These are phyloP conservation scores for Daktulosphaira vitifoliae DNA, from an alignment of 1,140 invertebrate species.

Conservation along the genomic window DNA sequence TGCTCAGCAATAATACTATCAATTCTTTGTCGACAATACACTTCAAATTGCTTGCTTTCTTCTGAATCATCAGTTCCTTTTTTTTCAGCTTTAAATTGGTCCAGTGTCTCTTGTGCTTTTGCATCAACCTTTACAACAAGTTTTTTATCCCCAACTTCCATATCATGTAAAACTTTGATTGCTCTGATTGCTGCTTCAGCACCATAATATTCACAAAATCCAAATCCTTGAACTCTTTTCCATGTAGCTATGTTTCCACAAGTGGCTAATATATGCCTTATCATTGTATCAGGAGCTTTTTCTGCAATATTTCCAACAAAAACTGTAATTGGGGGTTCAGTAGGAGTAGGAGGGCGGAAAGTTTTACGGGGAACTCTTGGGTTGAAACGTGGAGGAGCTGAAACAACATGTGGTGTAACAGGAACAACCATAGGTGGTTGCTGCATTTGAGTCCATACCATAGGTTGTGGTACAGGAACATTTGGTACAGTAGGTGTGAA, in stretches of 20 bases:
- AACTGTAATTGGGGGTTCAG: constrained; percentile 85
- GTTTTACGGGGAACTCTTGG: constrained; percentile 5
- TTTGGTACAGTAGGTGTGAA: constrained; percentile 20
- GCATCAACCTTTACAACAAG: constrained; percentile 96
- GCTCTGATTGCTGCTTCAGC: constrained; percentile 91
- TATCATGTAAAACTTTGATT: constrained; percentile 87
- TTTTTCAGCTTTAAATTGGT: constrained; percentile 68
- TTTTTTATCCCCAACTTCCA: constrained; percentile 86
- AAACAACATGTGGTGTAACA: constrained; percentile 22
- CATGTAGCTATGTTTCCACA: constrained; percentile 91
- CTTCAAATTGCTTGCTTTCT: constrained; percentile 23
- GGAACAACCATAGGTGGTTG: constrained; percentile 8
- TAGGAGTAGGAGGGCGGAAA: constrained; percentile 8
- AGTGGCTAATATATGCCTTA: constrained; percentile 78
- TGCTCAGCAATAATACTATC: constrained; percentile 20
- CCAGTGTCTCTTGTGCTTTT: constrained; percentile 88
- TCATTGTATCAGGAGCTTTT: constrained; percentile 87
- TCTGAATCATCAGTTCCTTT: constrained; percentile 22
- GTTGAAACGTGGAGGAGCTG: constrained; percentile 22
- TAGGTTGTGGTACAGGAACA: constrained; percentile 10
- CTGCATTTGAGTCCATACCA: constrained; percentile 25
- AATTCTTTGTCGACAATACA: constrained; percentile 19
- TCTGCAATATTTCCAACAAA: constrained; percentile 98
- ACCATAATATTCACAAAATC: constrained; percentile 93
- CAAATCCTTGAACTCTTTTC: constrained; percentile 96